phyloP scores from a whole-genome alignment of 2,888 invertebrate genomes.

The Hyposoter dolosus region DNA sequence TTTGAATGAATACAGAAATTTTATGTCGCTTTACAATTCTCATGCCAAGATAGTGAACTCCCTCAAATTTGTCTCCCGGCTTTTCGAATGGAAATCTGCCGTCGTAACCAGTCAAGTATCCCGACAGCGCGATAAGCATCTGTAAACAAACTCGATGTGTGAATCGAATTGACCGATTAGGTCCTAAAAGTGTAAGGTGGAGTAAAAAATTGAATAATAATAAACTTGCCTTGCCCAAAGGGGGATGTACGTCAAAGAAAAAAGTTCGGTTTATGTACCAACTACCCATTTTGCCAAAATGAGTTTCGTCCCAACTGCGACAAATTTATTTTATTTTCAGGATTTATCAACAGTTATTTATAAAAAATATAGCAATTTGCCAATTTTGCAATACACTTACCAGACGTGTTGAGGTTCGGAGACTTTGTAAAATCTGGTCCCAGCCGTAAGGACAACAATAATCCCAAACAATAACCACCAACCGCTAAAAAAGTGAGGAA shows the following conservation, averaged over 20 bases:
- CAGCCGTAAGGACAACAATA: constrained; percentile 89
- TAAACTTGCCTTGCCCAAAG: constrained; percentile 94
- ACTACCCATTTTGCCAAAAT: constrained; percentile 99
- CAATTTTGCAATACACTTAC: constrained; percentile 86
- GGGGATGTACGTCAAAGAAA: constrained; percentile 99
- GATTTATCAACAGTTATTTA: background rate
- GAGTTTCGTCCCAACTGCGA: constrained; percentile 98
- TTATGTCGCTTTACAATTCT: constrained; percentile 89
- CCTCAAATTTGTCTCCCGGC: constrained; percentile 97
- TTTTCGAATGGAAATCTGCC: constrained; percentile 97
- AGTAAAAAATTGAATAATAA: constrained; percentile 40
- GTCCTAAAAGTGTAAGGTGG: too few species aligned
- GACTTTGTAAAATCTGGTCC: constrained; percentile 95
- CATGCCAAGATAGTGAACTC: constrained; percentile 96
- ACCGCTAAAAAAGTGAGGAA: constrained; percentile 76
- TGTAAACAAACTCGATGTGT: constrained; percentile 83
- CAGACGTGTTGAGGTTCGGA: constrained; percentile 97
- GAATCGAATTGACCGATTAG: background rate
- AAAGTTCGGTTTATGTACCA: constrained; percentile 99
- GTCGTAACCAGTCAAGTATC: constrained; percentile 96
- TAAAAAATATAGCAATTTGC: background rate
- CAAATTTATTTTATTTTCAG: constrained; percentile 41
- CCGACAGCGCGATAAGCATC: constrained; percentile 98
- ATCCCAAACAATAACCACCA: constrained; percentile 90
- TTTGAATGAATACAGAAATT: constrained; percentile 9